Evolutionary conservation across 2,888 invertebrate genomes (phyloP), one percentile per base, ranked within the genome.

Genomic region (Cataglyphis livida): DNA sequence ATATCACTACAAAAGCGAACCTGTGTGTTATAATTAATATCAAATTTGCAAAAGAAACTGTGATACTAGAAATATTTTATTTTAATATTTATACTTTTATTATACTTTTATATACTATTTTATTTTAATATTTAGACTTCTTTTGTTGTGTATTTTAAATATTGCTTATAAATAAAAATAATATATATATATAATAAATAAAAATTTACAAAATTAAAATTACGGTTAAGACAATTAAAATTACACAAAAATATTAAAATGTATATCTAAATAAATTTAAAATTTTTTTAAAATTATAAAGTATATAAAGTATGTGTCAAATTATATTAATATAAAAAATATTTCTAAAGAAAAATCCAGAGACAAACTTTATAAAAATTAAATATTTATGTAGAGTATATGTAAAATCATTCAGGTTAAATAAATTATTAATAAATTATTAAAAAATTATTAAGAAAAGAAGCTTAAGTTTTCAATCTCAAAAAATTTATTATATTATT

Each of bases 1-100:
- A 18, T 51, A 51, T 65, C 10, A 21, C n/a, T 76, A 54, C 12
- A 28, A 54, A 76, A 66, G 38, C 21, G 12, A 64, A 18, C 32
- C 21, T 25, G 15, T 74, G 5, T 4, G 12, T 64, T 18, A 65
- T 15, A 64, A 51, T 65, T 51, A n/a, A 7, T 51, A 51, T 51
- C n/a, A 51, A 51, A 51, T 51, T n/a, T 51, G n/a, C 3, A 51
- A n/a, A n/a, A 51, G 51, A 51, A 15, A 51, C 51, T 51, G 51
- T 51, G 51, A n/a, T 51, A 51, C 7, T n/a, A 2, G 18, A 7
- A 7, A n/a, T 51, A 51, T n/a, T 51, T n/a, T n/a, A 51, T 48
- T 48, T 48, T 48, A 18, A 48, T 18, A 18, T 48, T 18, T 48
- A 7, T 48, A 0, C 21, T 21, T 21, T 21, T 21, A 21, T 21